These are phyloP conservation scores for Cyanistes caeruleus DNA, from an alignment of 2,113 vertebrate species.

Conservation along the genomic window DNA sequence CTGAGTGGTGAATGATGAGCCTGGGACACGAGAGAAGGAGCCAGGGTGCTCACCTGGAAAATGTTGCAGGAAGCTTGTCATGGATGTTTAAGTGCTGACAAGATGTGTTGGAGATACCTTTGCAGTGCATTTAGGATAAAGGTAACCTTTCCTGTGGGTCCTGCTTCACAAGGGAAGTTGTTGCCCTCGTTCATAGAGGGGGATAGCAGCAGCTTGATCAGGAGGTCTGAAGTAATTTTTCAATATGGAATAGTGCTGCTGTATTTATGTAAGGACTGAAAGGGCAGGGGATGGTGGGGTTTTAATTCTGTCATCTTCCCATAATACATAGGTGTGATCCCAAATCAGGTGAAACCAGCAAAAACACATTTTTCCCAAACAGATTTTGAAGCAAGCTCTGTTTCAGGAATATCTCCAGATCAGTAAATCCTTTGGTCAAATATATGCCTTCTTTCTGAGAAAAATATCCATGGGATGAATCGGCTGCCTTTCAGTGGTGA, in stretches of 20 bases:
- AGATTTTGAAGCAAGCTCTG: not conserved
- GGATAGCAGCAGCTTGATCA: not conserved
- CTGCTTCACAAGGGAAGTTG: not conserved
- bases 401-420: not conserved
- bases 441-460: not conserved
- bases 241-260: not conserved
- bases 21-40: slow-evolving; percentile 3
- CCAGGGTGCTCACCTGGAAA: slow-evolving; percentile 76
- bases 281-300: not conserved
- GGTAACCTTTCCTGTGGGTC: not conserved
- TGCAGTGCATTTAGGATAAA: slow-evolving; percentile 42
- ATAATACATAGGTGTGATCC: not conserved
- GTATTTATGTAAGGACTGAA: not conserved
- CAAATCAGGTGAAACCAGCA: not conserved
- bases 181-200: not conserved
- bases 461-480: not conserved
- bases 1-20: slow-evolving; percentile 52
- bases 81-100: slow-evolving; percentile 65
- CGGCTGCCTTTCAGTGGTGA: not conserved
- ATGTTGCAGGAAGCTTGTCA: slow-evolving; percentile 60
- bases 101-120: slow-evolving; percentile 63
- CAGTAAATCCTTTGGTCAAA: not conserved
- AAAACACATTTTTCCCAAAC: not conserved
- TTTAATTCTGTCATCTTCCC: not conserved
- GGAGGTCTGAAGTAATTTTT: not conserved